phyloP scores from a whole-genome alignment of 2,797 vertebrate species.

The Myotis findleyi region DNA sequence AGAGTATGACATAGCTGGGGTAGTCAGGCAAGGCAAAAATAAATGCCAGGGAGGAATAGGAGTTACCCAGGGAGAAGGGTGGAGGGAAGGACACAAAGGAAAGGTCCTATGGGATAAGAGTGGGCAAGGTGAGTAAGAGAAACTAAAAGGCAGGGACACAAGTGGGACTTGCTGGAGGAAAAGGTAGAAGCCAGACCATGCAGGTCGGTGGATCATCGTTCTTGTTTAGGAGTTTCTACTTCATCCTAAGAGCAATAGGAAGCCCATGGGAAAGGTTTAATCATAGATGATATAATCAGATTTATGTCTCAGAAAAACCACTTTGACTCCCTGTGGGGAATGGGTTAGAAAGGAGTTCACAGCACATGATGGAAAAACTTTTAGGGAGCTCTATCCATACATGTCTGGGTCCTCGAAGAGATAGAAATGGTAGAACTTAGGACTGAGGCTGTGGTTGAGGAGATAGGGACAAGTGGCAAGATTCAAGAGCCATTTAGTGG shows the following conservation, averaged over 20 bases:
- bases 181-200: neutral
- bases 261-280: neutral
- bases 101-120: neutral
- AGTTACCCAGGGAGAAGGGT: neutral
- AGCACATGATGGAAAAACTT: neutral
- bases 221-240: neutral
- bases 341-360: neutral
- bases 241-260: neutral
- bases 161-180: neutral
- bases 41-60: neutral
- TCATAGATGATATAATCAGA: neutral
- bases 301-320: constrained; percentile 11
- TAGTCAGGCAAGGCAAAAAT: neutral
- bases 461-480: neutral
- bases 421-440: neutral
- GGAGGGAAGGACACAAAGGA: neutral
- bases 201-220: neutral
- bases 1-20: constrained; percentile 10
- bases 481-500: neutral
- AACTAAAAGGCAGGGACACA: neutral
- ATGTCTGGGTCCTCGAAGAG: neutral
- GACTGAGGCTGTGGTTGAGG: neutral
- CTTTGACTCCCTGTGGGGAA: neutral
- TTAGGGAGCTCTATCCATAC: neutral
- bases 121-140: neutral